Evolutionary conservation across 37 sponge, comb jelly and placozoan species (phyloP).

Genomic region (Chondrosia reniformis): DNA sequence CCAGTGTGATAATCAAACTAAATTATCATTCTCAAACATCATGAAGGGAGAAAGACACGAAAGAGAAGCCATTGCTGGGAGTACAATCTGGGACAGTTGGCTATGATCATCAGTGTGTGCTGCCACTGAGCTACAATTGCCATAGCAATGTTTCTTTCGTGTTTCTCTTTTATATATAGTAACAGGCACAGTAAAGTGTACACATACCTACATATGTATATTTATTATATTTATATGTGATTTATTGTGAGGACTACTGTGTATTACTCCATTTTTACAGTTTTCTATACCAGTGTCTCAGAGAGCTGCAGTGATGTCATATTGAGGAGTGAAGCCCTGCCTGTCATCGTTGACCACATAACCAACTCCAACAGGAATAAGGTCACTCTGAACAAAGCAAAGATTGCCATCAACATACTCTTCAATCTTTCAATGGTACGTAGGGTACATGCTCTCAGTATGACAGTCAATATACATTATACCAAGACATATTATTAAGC

Average conservation of each 20-base stretch:
- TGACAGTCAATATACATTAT: too few species aligned
- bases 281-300: conserved; percentile 50
- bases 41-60: neutral
- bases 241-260: neutral
- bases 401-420: conserved; percentile 33
- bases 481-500: too few species aligned
- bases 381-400: conserved; percentile 40
- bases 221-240: neutral
- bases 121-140: too few species aligned
- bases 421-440: conserved; percentile 50
- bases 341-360: conserved; percentile 29
- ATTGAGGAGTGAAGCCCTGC: conserved; percentile 21
- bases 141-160: too few species aligned
- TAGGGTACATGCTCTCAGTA: too few species aligned
- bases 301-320: conserved; percentile 34
- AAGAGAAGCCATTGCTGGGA: neutral
- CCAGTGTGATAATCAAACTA: neutral
- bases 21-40: too few species aligned
- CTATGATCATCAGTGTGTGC: too few species aligned
- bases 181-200: too few species aligned
- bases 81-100: too few species aligned
- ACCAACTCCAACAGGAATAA: conserved; percentile 40
- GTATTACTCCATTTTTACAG: neutral
- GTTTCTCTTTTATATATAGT: too few species aligned
- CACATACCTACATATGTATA: too few species aligned